A percentile compares a stretch with the other conserved stretches of the same genome.
phyloP scores from a whole-genome alignment of 2,113 vertebrate species.

The Myxocyprinus asiaticus region DNA sequence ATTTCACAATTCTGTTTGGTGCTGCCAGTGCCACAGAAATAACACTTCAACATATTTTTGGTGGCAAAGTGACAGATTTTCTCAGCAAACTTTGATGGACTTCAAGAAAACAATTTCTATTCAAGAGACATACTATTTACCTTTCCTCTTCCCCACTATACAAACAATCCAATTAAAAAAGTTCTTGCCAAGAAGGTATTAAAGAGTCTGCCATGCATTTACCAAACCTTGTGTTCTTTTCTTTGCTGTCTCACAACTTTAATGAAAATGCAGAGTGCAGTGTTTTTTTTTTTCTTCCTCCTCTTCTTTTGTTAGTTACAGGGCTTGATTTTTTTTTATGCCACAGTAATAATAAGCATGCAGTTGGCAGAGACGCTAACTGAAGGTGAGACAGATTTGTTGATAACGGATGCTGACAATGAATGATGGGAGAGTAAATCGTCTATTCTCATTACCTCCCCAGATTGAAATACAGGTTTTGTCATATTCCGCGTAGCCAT shows the following conservation, averaged over 20 bases:
- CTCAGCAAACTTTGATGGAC: too few relatives aligned
- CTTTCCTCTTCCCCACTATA: not conserved
- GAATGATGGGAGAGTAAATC: conserved; percentile 75
- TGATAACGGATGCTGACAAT: conserved; percentile 76
- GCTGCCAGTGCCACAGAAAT: too few relatives aligned
- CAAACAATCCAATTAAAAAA: conserved; percentile 9
- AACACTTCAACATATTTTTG: not conserved
- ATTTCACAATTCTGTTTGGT: too few relatives aligned
- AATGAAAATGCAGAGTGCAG: conserved; percentile 47
- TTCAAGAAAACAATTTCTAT: not conserved
- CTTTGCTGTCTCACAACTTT: conserved; percentile 8
- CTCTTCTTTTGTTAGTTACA: conserved; percentile 35
- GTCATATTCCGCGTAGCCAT: conserved; percentile 74
- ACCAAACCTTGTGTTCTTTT: conserved; percentile 10
- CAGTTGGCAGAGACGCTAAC: conserved; percentile 64
- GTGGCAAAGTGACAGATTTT: not conserved
- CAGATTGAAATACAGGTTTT: conserved; percentile 75
- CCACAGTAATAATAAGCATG: conserved; percentile 56
- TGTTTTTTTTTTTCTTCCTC: conserved; percentile 42
- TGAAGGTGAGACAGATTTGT: conserved; percentile 76
- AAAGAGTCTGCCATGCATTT: not conserved
- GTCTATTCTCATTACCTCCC: conserved; percentile 76
- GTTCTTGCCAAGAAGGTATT: not conserved
- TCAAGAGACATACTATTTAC: not conserved
- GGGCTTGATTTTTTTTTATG: conserved; percentile 57